Evolutionary conservation across 2,888 invertebrate genomes (phyloP).

Genomic region (Dioctria rufipes): DNA sequence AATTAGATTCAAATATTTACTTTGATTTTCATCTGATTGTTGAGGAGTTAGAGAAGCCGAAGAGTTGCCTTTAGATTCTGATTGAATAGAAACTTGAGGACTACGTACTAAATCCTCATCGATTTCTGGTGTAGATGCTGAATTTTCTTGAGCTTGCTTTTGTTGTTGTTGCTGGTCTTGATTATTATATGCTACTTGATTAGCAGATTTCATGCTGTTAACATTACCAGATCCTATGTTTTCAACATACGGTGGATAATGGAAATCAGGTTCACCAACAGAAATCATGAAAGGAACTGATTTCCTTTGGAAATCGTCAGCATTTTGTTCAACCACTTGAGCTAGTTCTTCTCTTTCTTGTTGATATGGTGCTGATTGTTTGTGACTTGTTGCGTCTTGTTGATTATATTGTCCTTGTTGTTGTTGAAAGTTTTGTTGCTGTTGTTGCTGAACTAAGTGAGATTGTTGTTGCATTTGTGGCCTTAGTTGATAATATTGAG

Average conservation of each 20-base stretch:
- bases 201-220: slow-evolving; percentile 9
- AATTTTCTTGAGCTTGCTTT: background rate
- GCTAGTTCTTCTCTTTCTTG: slow-evolving; percentile 59
- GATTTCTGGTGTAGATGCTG: no score
- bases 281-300: slow-evolving; percentile 64
- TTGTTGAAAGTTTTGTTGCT: slow-evolving; percentile 54
- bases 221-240: slow-evolving; percentile 57
- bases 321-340: slow-evolving; percentile 47
- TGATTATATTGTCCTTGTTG: slow-evolving; percentile 60
- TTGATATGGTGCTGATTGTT: slow-evolving; percentile 41
- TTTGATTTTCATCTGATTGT: slow-evolving; percentile 71
- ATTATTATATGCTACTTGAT: slow-evolving; percentile 25
- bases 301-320: slow-evolving; percentile 3
- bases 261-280: slow-evolving; percentile 64
- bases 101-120: background rate
- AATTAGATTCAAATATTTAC: slow-evolving; percentile 73
- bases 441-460: background rate
- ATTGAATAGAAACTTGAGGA: background rate
- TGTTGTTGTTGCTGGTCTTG: background rate
- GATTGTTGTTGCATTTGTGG: background rate
- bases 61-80: background rate
- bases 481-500: no score
- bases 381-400: slow-evolving; percentile 53
- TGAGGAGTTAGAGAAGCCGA: slow-evolving; percentile 63
- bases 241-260: slow-evolving; percentile 61